Conservation (phyloP, 2,797 vertebrate species). For the Neomorphus geoffroyi region DNA sequence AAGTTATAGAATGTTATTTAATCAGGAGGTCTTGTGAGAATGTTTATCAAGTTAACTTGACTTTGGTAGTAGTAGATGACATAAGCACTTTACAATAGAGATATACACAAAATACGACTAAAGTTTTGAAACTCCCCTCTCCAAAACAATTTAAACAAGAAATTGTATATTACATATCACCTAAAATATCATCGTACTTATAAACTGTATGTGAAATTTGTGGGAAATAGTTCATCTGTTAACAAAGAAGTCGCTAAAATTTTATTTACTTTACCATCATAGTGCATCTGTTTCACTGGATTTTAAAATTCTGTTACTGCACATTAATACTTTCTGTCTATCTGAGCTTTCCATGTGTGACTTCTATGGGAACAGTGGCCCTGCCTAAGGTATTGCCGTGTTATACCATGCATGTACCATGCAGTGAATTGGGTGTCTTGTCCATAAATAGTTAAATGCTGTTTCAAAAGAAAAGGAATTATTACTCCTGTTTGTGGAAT, state of each 20-base stretch:
- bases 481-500: not conserved
- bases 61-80: not conserved
- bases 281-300: not conserved
- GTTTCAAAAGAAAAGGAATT: not conserved
- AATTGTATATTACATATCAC: not conserved
- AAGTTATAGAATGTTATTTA: not conserved
- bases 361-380: not conserved
- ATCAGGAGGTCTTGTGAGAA: not conserved
- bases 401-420: not conserved
- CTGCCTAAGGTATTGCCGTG: not conserved
- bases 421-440: not conserved
- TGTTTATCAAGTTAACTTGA: conserved; percentile 30
- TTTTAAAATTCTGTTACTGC: not conserved
- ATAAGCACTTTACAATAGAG: not conserved
- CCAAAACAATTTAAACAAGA: not conserved
- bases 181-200: not conserved
- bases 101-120: not conserved
- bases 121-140: not conserved
- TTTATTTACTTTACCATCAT: not conserved
- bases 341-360: not conserved
- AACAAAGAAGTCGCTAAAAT: not conserved
- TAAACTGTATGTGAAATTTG: not conserved
- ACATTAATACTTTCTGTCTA: not conserved
- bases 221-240: not conserved
- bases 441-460: not conserved